Evolutionary conservation across 37 sponge, comb jelly and placozoan species (phyloP).

Genomic region (Lycopodina hypogea): DNA sequence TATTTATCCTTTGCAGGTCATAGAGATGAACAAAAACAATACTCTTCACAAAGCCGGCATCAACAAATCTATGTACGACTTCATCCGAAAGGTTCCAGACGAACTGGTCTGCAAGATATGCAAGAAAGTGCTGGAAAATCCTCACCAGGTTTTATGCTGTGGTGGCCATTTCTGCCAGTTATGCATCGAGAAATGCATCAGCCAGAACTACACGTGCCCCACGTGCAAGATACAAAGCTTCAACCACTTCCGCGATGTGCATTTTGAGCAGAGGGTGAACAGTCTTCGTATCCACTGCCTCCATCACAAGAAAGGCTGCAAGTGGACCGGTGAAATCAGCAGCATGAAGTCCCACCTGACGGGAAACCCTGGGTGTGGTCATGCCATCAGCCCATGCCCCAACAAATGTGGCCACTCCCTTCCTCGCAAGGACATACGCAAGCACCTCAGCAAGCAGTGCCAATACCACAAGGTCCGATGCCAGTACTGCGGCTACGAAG

Average conservation of each 20-base stretch:
- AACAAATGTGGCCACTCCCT: constrained; percentile 49
- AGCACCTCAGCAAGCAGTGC: constrained; percentile 49
- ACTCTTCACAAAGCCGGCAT: background rate
- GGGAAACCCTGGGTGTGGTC: constrained; percentile 33
- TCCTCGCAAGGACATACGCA: constrained; percentile 20
- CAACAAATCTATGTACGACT: constrained; percentile 37
- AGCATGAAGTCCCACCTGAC: constrained; percentile 26
- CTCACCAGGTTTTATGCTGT: constrained; percentile 67
- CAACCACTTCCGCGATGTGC: constrained; percentile 58
- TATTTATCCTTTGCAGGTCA: constrained; percentile 43
- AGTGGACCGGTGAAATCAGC: constrained; percentile 46
- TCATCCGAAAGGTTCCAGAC: constrained; percentile 48
- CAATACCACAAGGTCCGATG: constrained; percentile 23
- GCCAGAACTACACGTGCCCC: constrained; percentile 41
- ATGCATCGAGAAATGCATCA: constrained; percentile 56
- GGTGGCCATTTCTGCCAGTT: constrained; percentile 60
- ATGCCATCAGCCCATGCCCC: constrained; percentile 23
- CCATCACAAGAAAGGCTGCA: constrained; percentile 53
- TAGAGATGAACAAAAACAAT: constrained; percentile 26
- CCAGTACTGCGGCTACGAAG: constrained; percentile 51
- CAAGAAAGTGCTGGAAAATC: constrained; percentile 36
- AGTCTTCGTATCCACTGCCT: constrained; percentile 47
- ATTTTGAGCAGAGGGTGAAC: constrained; percentile 40
- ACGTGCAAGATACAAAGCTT: constrained; percentile 49
- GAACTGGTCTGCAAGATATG: constrained; percentile 63